Evolutionary conservation across 2,888 invertebrate species (phyloP), one percentile per base, ranked within the genome.

Genomic region (Cephus nigrinus): DNA sequence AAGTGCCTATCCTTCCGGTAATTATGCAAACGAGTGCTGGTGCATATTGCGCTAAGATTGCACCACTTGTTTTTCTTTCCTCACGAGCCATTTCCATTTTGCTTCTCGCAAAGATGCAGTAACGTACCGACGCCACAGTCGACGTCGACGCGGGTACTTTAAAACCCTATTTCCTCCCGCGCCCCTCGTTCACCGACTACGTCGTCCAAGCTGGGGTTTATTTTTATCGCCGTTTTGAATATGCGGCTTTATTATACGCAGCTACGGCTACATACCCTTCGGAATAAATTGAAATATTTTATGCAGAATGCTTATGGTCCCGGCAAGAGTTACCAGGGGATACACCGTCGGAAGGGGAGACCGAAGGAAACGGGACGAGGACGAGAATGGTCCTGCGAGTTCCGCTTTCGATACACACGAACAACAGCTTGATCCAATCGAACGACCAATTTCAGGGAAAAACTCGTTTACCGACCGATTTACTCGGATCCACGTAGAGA

Each of bases 241-340:
- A 76, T 76, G 80, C 79, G 75, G 76, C 79, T 82, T 84, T 82
- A 84, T 84, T 84, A 82, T 82, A 81, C 79, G 73, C 83, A 78
- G 81, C 80, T 36, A 73, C 68, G 31, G 73, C 36, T 36, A 79
- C 73, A 76, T 71, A 77, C 75, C 75, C 75, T 71, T 74, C 76
- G 72, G 79, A 81, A 83, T 82, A 85, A 83, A 85, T 85, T 83
- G 84, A 84, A 83, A 82, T 83, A 82, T 82, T 83, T 85, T 83
- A 83, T 82, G 82, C 80, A 80, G 81, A 71, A 79, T 78, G 34
- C 68, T 74, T 31, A 15, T 33, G 71, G 71, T 33, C 71, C 12
- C 9, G 12, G 71, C 71, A 33, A 71, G 33, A 33, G 32, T 33
- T 31, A 71, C 71, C 12, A 33, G 55, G 9, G 55, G 9, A 55